Conservation (phyloP, 2,888 invertebrate species). For the Saturnia pavonia region DNA sequence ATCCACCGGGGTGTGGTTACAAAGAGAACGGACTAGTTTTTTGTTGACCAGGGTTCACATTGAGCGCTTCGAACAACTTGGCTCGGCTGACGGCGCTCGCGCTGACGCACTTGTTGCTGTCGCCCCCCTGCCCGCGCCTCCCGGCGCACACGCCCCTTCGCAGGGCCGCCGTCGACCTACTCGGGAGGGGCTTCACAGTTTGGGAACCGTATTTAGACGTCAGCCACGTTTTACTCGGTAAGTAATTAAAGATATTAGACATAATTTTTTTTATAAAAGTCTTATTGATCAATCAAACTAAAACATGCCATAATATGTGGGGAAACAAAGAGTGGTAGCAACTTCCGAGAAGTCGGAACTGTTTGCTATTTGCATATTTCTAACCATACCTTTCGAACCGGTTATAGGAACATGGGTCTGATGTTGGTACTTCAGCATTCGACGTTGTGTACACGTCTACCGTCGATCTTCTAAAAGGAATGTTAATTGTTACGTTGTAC, state of each 20-base stretch:
- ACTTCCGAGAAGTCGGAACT: too few relatives aligned
- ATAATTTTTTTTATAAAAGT: too few relatives aligned
- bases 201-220: conserved; percentile 95
- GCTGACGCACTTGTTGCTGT: conserved; percentile 93
- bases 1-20: not conserved
- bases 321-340: too few relatives aligned
- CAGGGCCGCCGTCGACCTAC: conserved; percentile 97
- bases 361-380: too few relatives aligned
- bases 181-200: conserved; percentile 98
- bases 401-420: too few relatives aligned
- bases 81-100: conserved; percentile 97
- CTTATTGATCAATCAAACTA: too few relatives aligned
- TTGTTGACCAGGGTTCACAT: conserved; percentile 59
- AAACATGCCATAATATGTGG: too few relatives aligned
- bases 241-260: conserved; percentile 26
- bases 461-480: too few relatives aligned
- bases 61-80: conserved; percentile 87
- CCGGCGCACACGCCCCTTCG: conserved; percentile 96
- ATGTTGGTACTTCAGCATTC: too few relatives aligned
- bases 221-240: conserved; percentile 69
- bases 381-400: too few relatives aligned
- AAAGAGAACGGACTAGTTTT: not conserved
- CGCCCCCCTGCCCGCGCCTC: conserved; percentile 91
- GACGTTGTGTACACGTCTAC: too few relatives aligned
- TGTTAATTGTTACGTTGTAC: too few relatives aligned